phyloP scores from a whole-genome alignment of 1,140 invertebrate genomes.

The Andrena cerasifolii region DNA sequence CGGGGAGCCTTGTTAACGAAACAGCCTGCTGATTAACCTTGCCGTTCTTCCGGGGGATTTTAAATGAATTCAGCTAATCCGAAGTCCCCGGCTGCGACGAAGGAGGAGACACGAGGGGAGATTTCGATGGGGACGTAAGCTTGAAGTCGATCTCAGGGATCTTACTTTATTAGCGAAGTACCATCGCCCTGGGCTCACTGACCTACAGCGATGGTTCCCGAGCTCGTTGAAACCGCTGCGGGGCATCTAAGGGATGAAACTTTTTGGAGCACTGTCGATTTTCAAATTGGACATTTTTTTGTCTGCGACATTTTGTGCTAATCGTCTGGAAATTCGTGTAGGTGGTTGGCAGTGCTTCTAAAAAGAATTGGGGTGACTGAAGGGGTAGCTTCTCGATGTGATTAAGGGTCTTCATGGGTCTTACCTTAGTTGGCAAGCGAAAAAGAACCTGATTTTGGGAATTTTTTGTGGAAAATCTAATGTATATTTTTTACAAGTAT shows the following conservation, averaged over 20 bases:
- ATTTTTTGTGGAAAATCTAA: too few species aligned
- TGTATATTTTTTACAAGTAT: too few species aligned
- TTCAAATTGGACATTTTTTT: not conserved
- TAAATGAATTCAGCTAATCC: constrained; percentile 23
- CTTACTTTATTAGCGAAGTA: constrained; percentile 5
- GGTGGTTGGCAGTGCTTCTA: too few species aligned
- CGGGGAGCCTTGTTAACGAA: constrained; percentile 30
- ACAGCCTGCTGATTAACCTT: constrained; percentile 21
- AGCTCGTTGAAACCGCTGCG: constrained; percentile 7
- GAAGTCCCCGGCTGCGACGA: not conserved
- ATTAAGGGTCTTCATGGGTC: too few species aligned
- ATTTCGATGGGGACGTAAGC: not conserved
- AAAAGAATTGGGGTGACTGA: too few species aligned
- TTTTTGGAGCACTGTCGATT: not conserved
- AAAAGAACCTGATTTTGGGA: too few species aligned
- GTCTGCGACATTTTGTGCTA: too few species aligned
- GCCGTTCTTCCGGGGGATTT: constrained; percentile 11
- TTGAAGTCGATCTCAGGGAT: not conserved
- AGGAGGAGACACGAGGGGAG: too few species aligned
- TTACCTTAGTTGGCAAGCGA: too few species aligned
- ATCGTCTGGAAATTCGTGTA: too few species aligned
- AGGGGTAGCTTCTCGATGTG: too few species aligned
- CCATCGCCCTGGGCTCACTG: not conserved
- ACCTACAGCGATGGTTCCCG: not conserved
- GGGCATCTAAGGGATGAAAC: not conserved